Base-by-base conservation (phyloP, 2,888 invertebrate genomes). In the Gandaritis pyraliata region DNA sequence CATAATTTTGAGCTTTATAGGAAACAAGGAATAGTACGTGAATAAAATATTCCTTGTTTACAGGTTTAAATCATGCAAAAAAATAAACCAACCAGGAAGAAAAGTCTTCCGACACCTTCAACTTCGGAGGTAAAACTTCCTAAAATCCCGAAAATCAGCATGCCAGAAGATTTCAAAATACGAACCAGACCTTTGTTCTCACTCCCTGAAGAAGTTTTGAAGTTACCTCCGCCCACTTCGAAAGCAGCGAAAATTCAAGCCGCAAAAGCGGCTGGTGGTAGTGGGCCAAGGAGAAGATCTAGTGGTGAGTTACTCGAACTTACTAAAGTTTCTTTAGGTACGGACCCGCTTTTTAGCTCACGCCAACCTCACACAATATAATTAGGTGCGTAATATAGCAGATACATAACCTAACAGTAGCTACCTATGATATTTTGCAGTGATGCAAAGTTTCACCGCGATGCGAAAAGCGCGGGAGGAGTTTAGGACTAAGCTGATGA, bases 401-500 rank as follows among this genome's bases (percentile, higher is more conserved):
- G 33, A 2, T 33, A 33, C 23, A 39, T 23, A 23, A 18, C 23
- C 1, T 23, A 2, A 23, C 6, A 23, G 23, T 52, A 41, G 41
- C 29, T 52, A 52, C 52, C 41, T 54, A 18, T 16, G 11, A 16
- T 16, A 16, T 16, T 43, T 43, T 72, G 30, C 73, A 94, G 94
- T 93, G 60, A 93, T 94, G 83, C 93, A 94, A 82, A 94, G 94
- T 54, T 96, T 95, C 73, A 94, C 95, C 38, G 93, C 93, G 3
- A 92, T 95, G 88, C 93, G 96, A 41, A 93, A 94, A 81, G 96
- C 97, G 68, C 93, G 97, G 18, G 97, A 97, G 83, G 95, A 96
- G 72, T 98, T 98, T 86, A 94, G 98, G 30, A 94, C 94, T 70
- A 95, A 95, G 75, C 88, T 98, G 59, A 95, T 97, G 55, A 94